These are phyloP conservation scores for Caerostris darwini DNA, from an alignment of 1,140 invertebrate species.

Conservation along the genomic window DNA sequence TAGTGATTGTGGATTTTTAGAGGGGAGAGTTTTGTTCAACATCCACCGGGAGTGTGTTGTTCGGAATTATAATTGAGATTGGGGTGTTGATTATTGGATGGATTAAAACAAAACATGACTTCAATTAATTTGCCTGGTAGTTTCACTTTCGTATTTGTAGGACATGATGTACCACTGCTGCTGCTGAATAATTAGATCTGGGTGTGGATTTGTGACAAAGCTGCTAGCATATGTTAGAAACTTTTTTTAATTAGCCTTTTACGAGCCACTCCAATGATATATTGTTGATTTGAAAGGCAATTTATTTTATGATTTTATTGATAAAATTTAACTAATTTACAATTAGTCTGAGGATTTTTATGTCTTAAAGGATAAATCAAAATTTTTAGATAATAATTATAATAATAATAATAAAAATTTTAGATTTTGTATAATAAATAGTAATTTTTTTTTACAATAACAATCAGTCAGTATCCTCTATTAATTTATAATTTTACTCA, in stretches of 20 bases:
- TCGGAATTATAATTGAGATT: neutral
- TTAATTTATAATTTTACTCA: too few relatives aligned
- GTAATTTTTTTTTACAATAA: too few relatives aligned
- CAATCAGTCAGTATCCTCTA: too few relatives aligned
- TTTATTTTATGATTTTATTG: too few relatives aligned
- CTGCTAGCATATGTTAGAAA: neutral
- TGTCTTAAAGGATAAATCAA: too few relatives aligned
- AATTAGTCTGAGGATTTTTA: too few relatives aligned
- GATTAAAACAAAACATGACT: neutral
- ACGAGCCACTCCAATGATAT: neutral
- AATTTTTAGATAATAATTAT: too few relatives aligned
- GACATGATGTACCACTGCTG: neutral
- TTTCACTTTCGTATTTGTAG: neutral
- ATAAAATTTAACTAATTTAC: too few relatives aligned
- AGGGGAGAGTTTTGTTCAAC: neutral
- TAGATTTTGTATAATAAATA: too few relatives aligned
- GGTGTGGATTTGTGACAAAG: neutral
- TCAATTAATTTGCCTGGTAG: neutral
- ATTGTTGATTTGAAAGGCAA: too few relatives aligned
- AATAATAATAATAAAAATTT: too few relatives aligned
- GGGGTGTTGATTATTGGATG: neutral
- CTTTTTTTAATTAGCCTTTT: neutral
- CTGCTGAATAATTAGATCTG: neutral
- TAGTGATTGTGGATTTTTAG: conserved; percentile 10
- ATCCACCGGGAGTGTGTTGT: neutral